Evolutionary conservation across 2,113 vertebrate genomes (phyloP), one percentile per base, ranked within the genome.

Genomic region (Odontesthes bonariensis): DNA sequence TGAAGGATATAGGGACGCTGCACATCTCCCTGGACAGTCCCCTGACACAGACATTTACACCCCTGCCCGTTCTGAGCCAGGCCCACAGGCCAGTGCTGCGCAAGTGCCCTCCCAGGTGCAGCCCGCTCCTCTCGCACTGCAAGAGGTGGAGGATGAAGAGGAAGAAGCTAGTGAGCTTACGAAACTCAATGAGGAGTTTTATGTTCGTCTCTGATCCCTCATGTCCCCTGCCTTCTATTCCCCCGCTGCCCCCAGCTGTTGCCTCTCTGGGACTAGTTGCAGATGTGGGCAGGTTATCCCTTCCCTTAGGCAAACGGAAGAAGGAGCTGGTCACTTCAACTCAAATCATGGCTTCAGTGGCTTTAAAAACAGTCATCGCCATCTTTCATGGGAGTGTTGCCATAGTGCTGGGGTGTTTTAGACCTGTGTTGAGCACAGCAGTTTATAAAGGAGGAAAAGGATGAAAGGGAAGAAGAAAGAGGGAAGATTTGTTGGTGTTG

Each of bases 131-230:
- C 91, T 87, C 20, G 82, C 91, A 64, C 82, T 74, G 65, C 88
- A 76, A 61, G 77, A 92, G 32, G 92, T 93, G 76, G 89, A 84
- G 56, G 94, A 92, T 27, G 93, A 95, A 4, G 69, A 31, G 0
- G 94, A 32, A 0, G 95, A 96, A 67, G 88, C 91, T 46, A 75
- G 91, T 0, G 96, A 99, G 94, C 93, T 96, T 68, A 96, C 96
- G n/a, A 95, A 93, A 92, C 95, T 99, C 91, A 96, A 95, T 44
- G 96, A 94, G 69, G 93, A 96, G 93, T 95, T 92, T 83, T 92
- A 88, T n/a, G 71, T 88, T 71, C 91, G 96, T 70, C 93, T 96
- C 89, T 97, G 95, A 97, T 93, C 83, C 68, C 69, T 89, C 83
- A 53, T 83, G 47, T 67, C 20, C n/a, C 47, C 69, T 52, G 35